Evolutionary conservation across 2,797 vertebrate genomes (phyloP).

Genomic region (Falco cherrug): DNA sequence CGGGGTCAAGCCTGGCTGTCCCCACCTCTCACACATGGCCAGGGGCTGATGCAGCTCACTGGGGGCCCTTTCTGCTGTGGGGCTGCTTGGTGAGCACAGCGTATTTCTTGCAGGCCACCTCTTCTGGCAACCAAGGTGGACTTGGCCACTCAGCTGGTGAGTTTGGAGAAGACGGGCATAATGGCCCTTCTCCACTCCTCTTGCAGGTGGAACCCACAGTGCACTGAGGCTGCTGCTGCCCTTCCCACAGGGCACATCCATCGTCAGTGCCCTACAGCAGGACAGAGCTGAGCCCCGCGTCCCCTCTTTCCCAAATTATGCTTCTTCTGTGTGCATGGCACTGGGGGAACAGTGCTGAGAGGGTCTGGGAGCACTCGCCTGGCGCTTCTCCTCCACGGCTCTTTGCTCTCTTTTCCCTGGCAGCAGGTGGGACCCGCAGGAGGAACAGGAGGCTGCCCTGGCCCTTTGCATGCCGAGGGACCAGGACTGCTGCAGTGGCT

Average conservation of each 20-base stretch:
- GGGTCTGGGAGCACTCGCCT: not conserved
- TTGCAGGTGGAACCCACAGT: not conserved
- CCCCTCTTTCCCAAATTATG: not conserved
- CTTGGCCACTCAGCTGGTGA: not conserved
- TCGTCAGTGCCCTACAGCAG: too few relatives aligned
- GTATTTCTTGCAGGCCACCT: not conserved
- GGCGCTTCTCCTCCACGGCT: too few relatives aligned
- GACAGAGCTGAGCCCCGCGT: not conserved
- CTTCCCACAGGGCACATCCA: not conserved
- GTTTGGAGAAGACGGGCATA: not conserved
- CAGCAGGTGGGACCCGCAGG: not conserved
- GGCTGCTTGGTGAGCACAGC: not conserved
- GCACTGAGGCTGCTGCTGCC: not conserved
- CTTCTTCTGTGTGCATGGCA: too few relatives aligned
- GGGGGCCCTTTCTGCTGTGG: not conserved
- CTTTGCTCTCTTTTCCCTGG: not conserved
- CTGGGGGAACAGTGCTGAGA: too few relatives aligned
- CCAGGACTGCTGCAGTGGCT: not conserved
- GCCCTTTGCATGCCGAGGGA: not conserved
- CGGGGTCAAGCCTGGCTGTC: accelerated
- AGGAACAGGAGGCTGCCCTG: not conserved
- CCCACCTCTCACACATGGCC: not conserved
- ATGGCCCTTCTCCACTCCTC: not conserved
- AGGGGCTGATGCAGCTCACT: not conserved
- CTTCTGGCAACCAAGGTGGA: not conserved